These are phyloP conservation scores for Lacerta bilineata DNA, from an alignment of 2,797 vertebrate species.

Conservation along the genomic window DNA sequence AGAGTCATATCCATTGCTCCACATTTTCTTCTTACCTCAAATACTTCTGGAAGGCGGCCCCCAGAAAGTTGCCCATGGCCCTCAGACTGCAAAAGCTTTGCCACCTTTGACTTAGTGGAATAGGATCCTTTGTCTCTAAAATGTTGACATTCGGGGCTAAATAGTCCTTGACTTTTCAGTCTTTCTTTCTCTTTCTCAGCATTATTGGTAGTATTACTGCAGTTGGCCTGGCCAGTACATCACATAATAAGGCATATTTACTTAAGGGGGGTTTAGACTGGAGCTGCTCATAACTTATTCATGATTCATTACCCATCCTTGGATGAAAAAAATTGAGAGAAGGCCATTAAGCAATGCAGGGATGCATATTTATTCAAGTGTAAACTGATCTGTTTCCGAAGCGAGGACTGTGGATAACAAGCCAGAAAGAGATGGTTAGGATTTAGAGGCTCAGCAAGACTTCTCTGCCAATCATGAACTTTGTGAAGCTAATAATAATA, in stretches of 20 bases:
- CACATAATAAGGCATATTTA: constrained; percentile 25
- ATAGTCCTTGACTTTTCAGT: constrained; percentile 41
- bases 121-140: constrained; percentile 42
- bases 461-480: not conserved
- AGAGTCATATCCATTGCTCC: no score
- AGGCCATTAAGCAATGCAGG: constrained; percentile 40
- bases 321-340: constrained; percentile 43
- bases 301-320: constrained; percentile 40
- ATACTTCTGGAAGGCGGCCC: no score
- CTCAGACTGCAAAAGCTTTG: not conserved
- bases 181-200: constrained; percentile 11
- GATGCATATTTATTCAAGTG: constrained; percentile 45
- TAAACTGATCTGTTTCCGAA: constrained; percentile 48
- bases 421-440: not conserved
- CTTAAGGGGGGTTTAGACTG: constrained; percentile 38
- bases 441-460: constrained; percentile 15
- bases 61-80: no score
- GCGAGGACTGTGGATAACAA: constrained; percentile 25
- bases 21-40: no score
- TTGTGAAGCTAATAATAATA: not conserved
- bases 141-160: constrained; percentile 40
- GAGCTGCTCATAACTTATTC: constrained; percentile 38
- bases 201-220: not conserved
- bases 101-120: constrained; percentile 6
- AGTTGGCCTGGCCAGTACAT: constrained; percentile 12